Evolutionary conservation across 2,797 vertebrate species (phyloP).

Genomic region (Apogon talboti): DNA sequence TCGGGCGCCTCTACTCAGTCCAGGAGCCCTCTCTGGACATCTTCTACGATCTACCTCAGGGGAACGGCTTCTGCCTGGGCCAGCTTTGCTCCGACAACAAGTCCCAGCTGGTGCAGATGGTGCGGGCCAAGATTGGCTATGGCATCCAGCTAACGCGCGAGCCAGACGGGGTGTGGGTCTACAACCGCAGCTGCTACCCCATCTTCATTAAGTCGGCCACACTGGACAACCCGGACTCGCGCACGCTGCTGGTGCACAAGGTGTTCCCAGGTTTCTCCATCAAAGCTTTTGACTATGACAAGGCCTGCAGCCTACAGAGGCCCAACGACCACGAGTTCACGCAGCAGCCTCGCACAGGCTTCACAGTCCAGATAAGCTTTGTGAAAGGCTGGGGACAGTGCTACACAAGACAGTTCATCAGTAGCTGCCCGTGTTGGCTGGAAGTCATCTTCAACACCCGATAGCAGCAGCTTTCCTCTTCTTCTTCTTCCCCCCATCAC

Average conservation of each 20-base stretch:
- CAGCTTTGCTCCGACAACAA: constrained; percentile 97
- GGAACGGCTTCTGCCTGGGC: constrained; percentile 98
- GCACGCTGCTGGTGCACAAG: constrained; percentile 96
- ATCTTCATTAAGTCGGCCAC: constrained; percentile 99
- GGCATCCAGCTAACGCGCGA: constrained; percentile 97
- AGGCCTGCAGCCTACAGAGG: constrained; percentile 93
- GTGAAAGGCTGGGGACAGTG: constrained; percentile 99
- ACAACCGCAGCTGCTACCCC: constrained; percentile 98
- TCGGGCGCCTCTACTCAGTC: constrained; percentile 97
- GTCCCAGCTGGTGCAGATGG: constrained; percentile 96
- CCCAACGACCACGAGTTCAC: constrained; percentile 98
- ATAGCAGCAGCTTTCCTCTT: constrained; percentile 81
- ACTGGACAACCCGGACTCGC: constrained; percentile 99
- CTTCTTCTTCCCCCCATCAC: constrained; percentile 28
- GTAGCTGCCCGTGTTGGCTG: constrained; percentile 98
- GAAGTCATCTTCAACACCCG: constrained; percentile 98
- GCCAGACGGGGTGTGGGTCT: constrained; percentile 96
- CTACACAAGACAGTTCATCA: constrained; percentile 99
- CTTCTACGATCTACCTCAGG: constrained; percentile 99
- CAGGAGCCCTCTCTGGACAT: constrained; percentile 98
- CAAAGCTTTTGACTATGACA: constrained; percentile 98
- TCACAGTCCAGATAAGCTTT: constrained; percentile 99
- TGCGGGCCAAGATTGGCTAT: constrained; percentile 95
- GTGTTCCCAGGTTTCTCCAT: constrained; percentile 98
- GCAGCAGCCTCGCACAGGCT: constrained; percentile 96